These are phyloP conservation scores for Heptranchias perlo DNA, from an alignment of 2,113 vertebrate genomes.

Conservation along the genomic window DNA sequence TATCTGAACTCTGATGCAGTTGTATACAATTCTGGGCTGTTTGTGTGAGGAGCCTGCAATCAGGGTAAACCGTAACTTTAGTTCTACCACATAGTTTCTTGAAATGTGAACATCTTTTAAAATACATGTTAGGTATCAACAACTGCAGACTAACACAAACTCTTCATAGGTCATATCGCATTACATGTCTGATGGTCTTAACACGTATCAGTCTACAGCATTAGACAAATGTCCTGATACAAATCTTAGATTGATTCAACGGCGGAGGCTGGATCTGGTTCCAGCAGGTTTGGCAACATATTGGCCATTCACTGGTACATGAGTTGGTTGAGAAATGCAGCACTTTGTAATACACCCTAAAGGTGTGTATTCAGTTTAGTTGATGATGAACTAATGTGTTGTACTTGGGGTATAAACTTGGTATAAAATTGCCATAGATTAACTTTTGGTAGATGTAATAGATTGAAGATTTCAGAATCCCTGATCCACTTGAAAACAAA, in stretches of 20 bases:
- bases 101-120: not conserved
- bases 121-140: not conserved
- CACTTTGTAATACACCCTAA: not conserved
- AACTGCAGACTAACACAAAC: not conserved
- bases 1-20: not conserved
- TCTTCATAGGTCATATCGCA: not conserved
- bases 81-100: not conserved
- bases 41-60: not conserved
- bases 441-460: not conserved
- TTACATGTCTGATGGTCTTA: not conserved
- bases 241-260: not conserved
- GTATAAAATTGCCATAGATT: not conserved
- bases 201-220: not conserved
- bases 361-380: not conserved
- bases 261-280: too few relatives aligned
- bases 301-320: not conserved
- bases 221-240: not conserved
- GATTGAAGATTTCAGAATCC: not conserved
- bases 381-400: not conserved
- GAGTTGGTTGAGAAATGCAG: not conserved
- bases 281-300: not conserved
- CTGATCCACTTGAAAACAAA: not conserved
- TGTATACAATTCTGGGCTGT: not conserved
- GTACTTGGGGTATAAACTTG: not conserved
- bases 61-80: not conserved